Evolutionary conservation across 2,113 vertebrate species (phyloP), one percentile per base, ranked within the genome.

Genomic region (Nesospiza acunhae): DNA sequence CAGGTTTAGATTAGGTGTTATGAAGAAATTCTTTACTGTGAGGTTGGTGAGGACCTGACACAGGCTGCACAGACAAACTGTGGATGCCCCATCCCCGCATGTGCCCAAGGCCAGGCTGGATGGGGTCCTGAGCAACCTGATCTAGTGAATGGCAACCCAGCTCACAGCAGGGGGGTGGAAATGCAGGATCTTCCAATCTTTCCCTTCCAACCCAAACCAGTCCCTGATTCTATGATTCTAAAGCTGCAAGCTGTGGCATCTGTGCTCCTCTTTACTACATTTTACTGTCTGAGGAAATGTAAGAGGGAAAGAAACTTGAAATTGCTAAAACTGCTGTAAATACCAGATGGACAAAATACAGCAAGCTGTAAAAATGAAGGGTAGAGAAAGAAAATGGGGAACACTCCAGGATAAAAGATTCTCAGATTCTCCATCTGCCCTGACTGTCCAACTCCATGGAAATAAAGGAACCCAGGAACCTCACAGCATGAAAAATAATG

Each of bases 281-380:
- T 81, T 92, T 89, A 52, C 23, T 91, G 93, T 93, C 80, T 87
- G 62, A 67, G 42, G 28, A 41, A 96, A 92, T 11, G 7, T 15
- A 86, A 74, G 52, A 90, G 42, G 46, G 60, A 79, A 86, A 30
- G 27, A 93, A 56, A 68, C 66, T 18, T 16, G 24, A 53, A 68
- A 78, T 91, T 90, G 46, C 47, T 87, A 67, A 62, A 96, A 69
- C 39, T 85, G 69, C 84, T 79, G 81, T 52, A 96, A 94, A 95
- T 74, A 85, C 28, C 52, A 87, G 59, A 83, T 73, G 84, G 95
- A 84, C 50, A 85, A 94, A 88, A 76, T 42, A 60, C 42, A 3
- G 35, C 58, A 63, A 92, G 60, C 64, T 94, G 70, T 30, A 87
- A n/a, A 89, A 80, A 94, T 39, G 42, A 16, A 94, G 53, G 3